These are phyloP conservation scores for Papilio demoleus DNA, from an alignment of 2,888 invertebrate genomes.

Conservation along the genomic window DNA sequence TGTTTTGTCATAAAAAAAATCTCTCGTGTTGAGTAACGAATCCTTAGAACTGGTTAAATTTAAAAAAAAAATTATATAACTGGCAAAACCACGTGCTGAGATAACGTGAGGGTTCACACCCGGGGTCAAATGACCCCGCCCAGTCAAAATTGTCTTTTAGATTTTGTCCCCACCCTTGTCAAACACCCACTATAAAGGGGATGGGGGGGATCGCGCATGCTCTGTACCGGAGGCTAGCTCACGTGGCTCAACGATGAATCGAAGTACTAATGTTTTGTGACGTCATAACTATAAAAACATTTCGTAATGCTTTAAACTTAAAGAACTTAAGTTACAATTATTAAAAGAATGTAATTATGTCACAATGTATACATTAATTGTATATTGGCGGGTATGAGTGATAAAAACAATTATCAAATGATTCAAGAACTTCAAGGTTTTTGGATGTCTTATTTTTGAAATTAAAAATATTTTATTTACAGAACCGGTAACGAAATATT, in stretches of 20 bases:
- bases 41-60: neutral
- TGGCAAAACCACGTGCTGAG: neutral
- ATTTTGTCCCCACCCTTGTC: neutral
- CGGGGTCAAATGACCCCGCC: slow-evolving; percentile 11
- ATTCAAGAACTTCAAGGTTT: neutral
- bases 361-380: too few relatives aligned
- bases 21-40: neutral
- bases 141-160: slow-evolving; percentile 1
- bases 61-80: neutral
- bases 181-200: neutral
- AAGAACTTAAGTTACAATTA: neutral
- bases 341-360: too few relatives aligned
- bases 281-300: neutral
- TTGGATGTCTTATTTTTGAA: too few relatives aligned
- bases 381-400: too few relatives aligned
- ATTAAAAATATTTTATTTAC: neutral
- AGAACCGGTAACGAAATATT: too few relatives aligned
- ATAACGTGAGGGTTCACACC: neutral
- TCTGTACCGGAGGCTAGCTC: neutral
- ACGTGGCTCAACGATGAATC: slow-evolving; percentile 1
- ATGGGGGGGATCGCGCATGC: slow-evolving; percentile 3
- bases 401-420: neutral
- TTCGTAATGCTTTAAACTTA: neutral
- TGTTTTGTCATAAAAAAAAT: neutral
- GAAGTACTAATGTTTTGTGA: neutral